These are phyloP conservation scores for Pterobdella sp. DNA, from an alignment of 2,888 invertebrate genomes.

Conservation along the genomic window DNA sequence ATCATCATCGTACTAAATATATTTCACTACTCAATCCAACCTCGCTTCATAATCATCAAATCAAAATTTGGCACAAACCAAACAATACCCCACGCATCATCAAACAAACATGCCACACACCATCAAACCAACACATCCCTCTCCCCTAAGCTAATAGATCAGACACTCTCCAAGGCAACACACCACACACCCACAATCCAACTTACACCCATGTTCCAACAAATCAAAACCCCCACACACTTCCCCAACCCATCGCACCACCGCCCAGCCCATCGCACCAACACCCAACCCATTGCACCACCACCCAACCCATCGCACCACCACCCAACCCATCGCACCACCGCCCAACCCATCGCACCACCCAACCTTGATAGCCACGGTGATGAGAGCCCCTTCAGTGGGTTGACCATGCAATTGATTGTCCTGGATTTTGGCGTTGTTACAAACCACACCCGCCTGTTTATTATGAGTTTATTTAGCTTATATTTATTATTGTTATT, in stretches of 20 bases:
- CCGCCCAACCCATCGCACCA: no score
- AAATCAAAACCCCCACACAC: not conserved
- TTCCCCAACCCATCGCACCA: conserved; percentile 55
- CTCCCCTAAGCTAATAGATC: not conserved
- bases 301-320: not conserved
- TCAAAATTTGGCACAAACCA: no score
- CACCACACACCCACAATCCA: not conserved
- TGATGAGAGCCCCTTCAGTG: conserved; percentile 90
- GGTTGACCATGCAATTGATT: conserved; percentile 80
- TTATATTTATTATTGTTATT: not conserved
- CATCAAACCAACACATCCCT: not conserved
- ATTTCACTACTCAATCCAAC: no score
- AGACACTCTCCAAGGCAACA: not conserved
- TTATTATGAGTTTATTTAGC: no score
- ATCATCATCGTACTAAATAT: no score
- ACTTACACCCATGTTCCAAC: not conserved
- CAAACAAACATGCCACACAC: not conserved
- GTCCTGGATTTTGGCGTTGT: conserved; percentile 82
- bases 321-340: no score
- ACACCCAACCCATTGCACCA: not conserved
- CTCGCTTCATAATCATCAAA: no score
- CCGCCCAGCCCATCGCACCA: not conserved
- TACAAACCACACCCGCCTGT: conserved; percentile 74
- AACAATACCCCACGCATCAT: not conserved
- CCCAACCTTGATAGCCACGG: conserved; percentile 81